Evolutionary conservation across 2,113 vertebrate genomes (phyloP).

Genomic region (Limanda limanda): DNA sequence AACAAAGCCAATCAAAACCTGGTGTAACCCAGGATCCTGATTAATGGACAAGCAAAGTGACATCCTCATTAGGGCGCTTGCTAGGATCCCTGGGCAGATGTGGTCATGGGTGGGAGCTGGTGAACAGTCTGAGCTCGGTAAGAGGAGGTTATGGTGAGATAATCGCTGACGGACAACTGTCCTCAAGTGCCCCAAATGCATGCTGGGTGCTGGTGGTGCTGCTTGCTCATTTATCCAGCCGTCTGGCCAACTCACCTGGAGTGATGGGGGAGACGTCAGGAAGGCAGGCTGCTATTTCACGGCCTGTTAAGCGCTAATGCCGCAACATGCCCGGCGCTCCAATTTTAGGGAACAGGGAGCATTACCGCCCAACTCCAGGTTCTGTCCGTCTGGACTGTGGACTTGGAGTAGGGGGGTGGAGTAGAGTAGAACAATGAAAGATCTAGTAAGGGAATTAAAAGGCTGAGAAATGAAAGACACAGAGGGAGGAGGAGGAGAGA

Average conservation of each 20-base stretch:
- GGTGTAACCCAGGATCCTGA: not conserved
- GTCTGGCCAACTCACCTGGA: conserved; percentile 86
- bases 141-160: conserved; percentile 58
- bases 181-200: conserved; percentile 74
- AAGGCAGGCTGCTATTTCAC: conserved; percentile 94
- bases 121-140: conserved; percentile 37
- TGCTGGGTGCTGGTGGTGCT: conserved; percentile 62
- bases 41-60: conserved; percentile 28
- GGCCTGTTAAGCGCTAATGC: conserved; percentile 94
- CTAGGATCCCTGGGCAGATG: conserved; percentile 17
- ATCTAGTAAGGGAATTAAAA: conserved; percentile 61
- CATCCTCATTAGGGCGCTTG: conserved; percentile 27
- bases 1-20: conserved; percentile 45
- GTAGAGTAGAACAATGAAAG: conserved; percentile 32
- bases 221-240: conserved; percentile 87
- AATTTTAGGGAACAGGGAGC: conserved; percentile 85
- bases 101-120: conserved; percentile 4
- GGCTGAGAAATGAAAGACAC: conserved; percentile 38
- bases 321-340: conserved; percentile 84
- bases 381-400: conserved; percentile 75
- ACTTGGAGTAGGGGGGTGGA: conserved; percentile 45
- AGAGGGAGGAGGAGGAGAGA: conserved; percentile 14
- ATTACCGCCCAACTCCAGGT: conserved; percentile 81
- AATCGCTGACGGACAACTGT: conserved; percentile 78
- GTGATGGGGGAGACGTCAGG: conserved; percentile 87